Evolutionary conservation across 2,888 invertebrate species (phyloP), one percentile per base, ranked within the genome.

Genomic region (Amphipyra tragopoginis): DNA sequence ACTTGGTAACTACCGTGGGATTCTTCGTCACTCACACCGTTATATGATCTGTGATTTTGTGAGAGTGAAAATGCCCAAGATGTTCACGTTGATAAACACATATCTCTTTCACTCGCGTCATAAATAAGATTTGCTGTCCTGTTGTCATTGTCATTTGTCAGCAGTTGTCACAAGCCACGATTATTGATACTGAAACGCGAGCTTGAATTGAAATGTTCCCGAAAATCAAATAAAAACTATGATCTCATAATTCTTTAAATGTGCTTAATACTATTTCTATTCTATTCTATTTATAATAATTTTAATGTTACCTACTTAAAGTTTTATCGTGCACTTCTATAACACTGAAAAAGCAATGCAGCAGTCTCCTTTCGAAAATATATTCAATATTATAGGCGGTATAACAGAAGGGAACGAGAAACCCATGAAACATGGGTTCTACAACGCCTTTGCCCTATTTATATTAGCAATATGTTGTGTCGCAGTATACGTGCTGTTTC

Each of bases 381-480:
- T 97, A 75, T 95, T 97, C 75, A 96, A 96, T 83, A 96, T 96
- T 73, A 95, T 97, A 72, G 96, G 96, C 62, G 96, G 96, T 60
- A 88, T 97, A 75, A 96, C 97, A 11, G 96, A 97, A 78, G 97
- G 97, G 40, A 97, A 98, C 82, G 98, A 98, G 89, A 98, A 98
- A 89, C 97, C 98, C n/a, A 95, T 98, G 85, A 98, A 98, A 93
- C 97, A 98, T 93, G 98, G 98, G n/a, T 96, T 98, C 80, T 98
- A 98, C 90, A 98, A 98, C 92, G 97, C 98, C 5, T 96, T 97
- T 65, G 98, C 98, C n/a, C 92, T 98, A 56, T 96, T 98, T 78
- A 95, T 98, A 72, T 93, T 98, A 66, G 93, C 96, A 44, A 88
- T 97, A 51, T 96, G 96, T 76, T 96, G 96, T 84, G 96, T 96